A percentile compares a stretch with the other conserved stretches of the same genome.
These are phyloP conservation scores for Argyresthia albistria DNA, from an alignment of 2,888 invertebrate species.

Conservation along the genomic window DNA sequence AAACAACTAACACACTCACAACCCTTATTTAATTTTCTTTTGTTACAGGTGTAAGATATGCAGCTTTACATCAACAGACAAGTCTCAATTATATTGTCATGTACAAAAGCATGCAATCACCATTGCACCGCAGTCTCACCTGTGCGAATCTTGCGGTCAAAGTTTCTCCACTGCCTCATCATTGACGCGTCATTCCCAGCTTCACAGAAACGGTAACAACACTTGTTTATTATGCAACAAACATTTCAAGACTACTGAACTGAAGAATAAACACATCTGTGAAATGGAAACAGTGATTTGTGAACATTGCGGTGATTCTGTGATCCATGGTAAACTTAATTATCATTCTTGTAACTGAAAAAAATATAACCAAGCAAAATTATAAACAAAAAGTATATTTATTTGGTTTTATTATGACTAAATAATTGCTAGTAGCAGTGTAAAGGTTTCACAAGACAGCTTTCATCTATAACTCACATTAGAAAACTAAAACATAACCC, in stretches of 20 bases:
- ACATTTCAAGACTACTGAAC: slow-evolving; percentile 25
- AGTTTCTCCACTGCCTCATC: slow-evolving; percentile 45
- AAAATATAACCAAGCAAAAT: neutral
- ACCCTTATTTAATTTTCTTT: neutral
- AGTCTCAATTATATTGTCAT: slow-evolving; percentile 72
- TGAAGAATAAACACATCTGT: slow-evolving; percentile 29
- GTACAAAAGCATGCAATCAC: slow-evolving; percentile 61
- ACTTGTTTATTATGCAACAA: slow-evolving; percentile 32
- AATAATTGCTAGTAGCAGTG: slow-evolving; percentile 6
- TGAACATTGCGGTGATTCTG: slow-evolving; percentile 47
- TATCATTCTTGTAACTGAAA: slow-evolving; percentile 26
- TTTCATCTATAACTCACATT: slow-evolving; percentile 6
- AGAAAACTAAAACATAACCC: neutral
- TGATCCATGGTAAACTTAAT: slow-evolving; percentile 29
- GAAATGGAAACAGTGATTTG: slow-evolving; percentile 41
- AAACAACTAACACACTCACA: neutral
- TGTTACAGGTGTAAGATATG: slow-evolving; percentile 71
- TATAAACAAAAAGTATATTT: neutral
- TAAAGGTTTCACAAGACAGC: slow-evolving; percentile 9
- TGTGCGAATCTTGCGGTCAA: slow-evolving; percentile 57
- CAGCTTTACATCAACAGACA: slow-evolving; percentile 63
- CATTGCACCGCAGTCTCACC: slow-evolving; percentile 29
- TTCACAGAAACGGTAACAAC: slow-evolving; percentile 23
- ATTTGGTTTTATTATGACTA: neutral
- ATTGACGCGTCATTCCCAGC: slow-evolving; percentile 34